Evolutionary conservation across 2,888 invertebrate genomes (phyloP), one percentile per base, ranked within the genome.

Genomic region (Phasia obesa): DNA sequence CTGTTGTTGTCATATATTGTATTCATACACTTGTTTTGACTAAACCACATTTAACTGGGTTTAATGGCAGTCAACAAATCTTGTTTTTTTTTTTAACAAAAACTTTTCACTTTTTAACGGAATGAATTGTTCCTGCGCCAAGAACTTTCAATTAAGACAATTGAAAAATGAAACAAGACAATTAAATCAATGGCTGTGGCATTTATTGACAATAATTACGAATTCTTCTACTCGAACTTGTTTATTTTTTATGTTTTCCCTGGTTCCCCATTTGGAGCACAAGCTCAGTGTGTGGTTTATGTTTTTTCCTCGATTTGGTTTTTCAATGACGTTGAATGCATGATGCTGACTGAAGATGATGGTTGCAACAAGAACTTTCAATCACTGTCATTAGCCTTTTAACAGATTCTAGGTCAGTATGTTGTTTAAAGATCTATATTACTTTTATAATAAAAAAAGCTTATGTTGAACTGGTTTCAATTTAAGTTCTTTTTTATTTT

Each of bases 371-470:
- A 83, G 79, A 83, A 83, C 78, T 83, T 83, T 83, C 83, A 83
- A 83, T 83, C 83, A 83, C 83, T 83, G 83, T 83, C 83, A 83
- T 83, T 83, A 83, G 79, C 57, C 79, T 79, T 74, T 75, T 59
- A 70, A 62, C 42, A 78, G 70, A 77, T 81, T 84, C 84, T 84
- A 67, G 78, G 81, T 81, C 81, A 81, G 81, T 78, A 57, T 76
- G 69, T 70, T 62, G 70, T 53, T 59, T 70, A 53, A 57, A 62
- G 60, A 76, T 65, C 73, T 51, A 23, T 31, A 23, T 47, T 65
- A 38, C 21, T 55, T 44, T n/a, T 21, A 19, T 23, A 27, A 13
- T 21, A 47, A 74, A 47, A 59, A 70, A 71, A 69, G 47, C 38
- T 60, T 62, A 17, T 49, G 47, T 64, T 80, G 69, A 64, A 76